A percentile compares a stretch with the other conserved stretches of the same genome.
phyloP scores from a whole-genome alignment of 2,888 invertebrate species.

The Cataglyphis cursor region DNA sequence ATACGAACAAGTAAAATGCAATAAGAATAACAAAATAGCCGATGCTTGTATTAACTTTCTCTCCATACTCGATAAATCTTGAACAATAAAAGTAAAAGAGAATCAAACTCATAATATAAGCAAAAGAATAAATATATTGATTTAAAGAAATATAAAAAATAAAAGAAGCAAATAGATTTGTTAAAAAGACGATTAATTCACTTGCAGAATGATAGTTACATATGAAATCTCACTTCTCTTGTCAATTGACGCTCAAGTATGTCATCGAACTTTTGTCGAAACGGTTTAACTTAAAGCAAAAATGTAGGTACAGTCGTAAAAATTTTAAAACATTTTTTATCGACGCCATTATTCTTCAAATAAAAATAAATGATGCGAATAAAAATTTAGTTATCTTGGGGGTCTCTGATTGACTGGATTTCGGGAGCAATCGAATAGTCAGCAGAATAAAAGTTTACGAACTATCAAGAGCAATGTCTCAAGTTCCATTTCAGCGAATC shows the following conservation, averaged over 20 bases:
- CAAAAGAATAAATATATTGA: not conserved
- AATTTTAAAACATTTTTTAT: not conserved
- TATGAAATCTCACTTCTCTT: not conserved
- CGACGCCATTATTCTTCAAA: not conserved
- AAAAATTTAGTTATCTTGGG: not conserved
- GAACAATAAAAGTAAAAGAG: not conserved
- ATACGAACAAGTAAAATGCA: not conserved
- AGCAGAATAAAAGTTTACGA: conserved; percentile 25
- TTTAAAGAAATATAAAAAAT: not conserved
- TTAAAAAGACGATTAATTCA: not conserved
- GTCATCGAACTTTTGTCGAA: not conserved
- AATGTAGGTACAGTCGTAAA: not conserved
- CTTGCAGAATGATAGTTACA: not conserved
- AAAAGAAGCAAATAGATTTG: not conserved
- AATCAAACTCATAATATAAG: not conserved
- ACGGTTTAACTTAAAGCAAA: not conserved
- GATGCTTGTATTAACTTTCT: not conserved
- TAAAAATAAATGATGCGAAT: not conserved
- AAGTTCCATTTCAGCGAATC: conserved; percentile 92
- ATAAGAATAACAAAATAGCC: not conserved
- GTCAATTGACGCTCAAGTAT: not conserved
- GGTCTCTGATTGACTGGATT: not conserved
- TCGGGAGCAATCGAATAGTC: not conserved
- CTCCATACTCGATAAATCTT: not conserved
- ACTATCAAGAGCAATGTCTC: conserved; percentile 87